Percentiles rank a stretch among this genome's conserved stretches.
These are phyloP conservation scores for Chanos chanos DNA, from an alignment of 2,797 vertebrate species.

Conservation along the genomic window DNA sequence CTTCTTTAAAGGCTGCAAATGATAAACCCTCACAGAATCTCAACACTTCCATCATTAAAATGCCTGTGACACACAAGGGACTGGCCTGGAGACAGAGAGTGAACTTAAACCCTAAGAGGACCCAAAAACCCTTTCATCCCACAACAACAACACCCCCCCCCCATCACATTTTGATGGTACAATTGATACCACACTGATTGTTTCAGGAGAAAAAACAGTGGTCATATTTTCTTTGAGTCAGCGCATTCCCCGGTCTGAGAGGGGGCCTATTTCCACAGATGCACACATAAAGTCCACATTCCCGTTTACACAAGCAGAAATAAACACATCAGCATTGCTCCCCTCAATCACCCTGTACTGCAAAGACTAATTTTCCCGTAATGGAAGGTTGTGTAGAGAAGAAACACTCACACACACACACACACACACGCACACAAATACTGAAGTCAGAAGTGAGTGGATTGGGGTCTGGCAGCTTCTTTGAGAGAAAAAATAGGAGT, in stretches of 20 bases:
- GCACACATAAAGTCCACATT: slow-evolving; percentile 28
- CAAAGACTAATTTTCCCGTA: slow-evolving; percentile 10
- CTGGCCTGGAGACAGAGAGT: slow-evolving; percentile 3
- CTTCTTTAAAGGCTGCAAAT: no score
- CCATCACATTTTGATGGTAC: slow-evolving; percentile 54
- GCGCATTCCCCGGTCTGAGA: slow-evolving; percentile 54
- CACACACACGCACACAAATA: slow-evolving; percentile 23
- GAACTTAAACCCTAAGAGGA: not conserved
- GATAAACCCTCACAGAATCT: no score
- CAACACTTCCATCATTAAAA: no score
- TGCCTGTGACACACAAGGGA: slow-evolving; percentile 14
- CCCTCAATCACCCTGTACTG: slow-evolving; percentile 6
- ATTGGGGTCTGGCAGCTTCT: slow-evolving; percentile 34
- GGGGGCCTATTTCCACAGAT: slow-evolving; percentile 42
- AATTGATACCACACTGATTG: slow-evolving; percentile 55
- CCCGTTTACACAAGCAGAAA: slow-evolving; percentile 31
- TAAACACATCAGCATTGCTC: slow-evolving; percentile 20
- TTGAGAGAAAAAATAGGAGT: slow-evolving; percentile 5
- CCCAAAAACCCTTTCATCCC: not conserved
- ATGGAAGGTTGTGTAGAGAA: slow-evolving; percentile 2
- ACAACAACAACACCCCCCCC: slow-evolving; percentile 31
- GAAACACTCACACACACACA: slow-evolving; percentile 8
- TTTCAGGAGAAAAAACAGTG: slow-evolving; percentile 47
- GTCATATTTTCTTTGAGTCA: slow-evolving; percentile 54
- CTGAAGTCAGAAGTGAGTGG: slow-evolving; percentile 18